Percentiles rank a stretch among this genome's conserved stretches.
Evolutionary conservation across 2,888 invertebrate species (phyloP).

Genomic region (Habrosyne pyritoides): DNA sequence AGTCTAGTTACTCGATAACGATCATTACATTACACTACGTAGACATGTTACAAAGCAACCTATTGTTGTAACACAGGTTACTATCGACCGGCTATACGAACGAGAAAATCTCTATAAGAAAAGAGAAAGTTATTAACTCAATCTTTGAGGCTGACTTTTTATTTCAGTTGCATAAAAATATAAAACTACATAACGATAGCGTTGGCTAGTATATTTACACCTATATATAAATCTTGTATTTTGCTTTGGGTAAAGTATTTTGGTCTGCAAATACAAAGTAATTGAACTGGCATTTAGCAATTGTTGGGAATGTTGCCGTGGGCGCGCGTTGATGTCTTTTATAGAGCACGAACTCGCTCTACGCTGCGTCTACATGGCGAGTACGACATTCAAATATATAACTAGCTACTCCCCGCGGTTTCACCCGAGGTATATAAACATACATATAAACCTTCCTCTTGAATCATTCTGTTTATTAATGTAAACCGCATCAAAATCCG

Average conservation of each 20-base stretch:
- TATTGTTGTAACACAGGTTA: conserved; percentile 5
- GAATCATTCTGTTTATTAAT: too few species aligned
- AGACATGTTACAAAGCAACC: background rate
- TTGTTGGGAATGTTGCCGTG: conserved; percentile 20
- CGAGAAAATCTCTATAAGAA: conserved; percentile 43
- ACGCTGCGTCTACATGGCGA: conserved; percentile 21
- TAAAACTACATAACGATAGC: background rate
- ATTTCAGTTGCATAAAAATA: background rate
- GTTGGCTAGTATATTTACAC: background rate
- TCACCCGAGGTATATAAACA: too few species aligned
- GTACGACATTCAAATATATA: conserved; percentile 21
- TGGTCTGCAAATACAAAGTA: conserved; percentile 3
- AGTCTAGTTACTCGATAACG: background rate
- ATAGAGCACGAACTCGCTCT: conserved; percentile 33
- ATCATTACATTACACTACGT: background rate
- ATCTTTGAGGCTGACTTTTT: conserved; percentile 13
- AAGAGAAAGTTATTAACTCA: conserved; percentile 55
- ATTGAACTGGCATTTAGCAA: conserved; percentile 12
- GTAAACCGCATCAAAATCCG: too few species aligned
- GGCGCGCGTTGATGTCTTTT: conserved; percentile 74
- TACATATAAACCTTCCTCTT: too few species aligned
- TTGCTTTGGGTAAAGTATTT: background rate
- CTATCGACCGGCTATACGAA: conserved; percentile 22
- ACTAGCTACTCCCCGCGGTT: too few species aligned
- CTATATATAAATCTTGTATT: background rate